phyloP scores from a whole-genome alignment of 2,113 vertebrate species.

The Cacatua alba region DNA sequence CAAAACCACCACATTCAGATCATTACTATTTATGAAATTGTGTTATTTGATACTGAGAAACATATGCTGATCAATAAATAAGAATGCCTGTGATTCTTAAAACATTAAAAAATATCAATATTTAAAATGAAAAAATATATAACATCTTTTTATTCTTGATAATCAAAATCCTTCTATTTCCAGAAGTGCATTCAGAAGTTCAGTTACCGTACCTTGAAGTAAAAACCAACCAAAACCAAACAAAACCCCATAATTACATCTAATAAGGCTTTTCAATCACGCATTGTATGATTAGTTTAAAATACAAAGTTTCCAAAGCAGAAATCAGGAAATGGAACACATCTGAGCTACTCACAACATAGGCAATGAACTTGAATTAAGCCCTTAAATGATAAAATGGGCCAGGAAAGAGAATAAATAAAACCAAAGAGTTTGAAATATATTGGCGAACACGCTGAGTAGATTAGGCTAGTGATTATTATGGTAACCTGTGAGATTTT shows the following conservation, averaged over 20 bases:
- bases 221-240: background rate
- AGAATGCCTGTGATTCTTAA: background rate
- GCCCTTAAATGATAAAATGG: background rate
- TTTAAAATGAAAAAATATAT: background rate
- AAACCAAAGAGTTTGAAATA: background rate
- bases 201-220: background rate
- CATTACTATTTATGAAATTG: slow-evolving; percentile 45
- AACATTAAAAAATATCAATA: background rate
- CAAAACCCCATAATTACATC: background rate
- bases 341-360: background rate
- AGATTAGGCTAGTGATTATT: background rate
- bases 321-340: background rate
- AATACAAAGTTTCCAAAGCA: background rate
- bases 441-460: rapidly evolving
- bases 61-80: slow-evolving; percentile 45
- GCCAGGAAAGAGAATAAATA: background rate
- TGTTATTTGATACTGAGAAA: slow-evolving; percentile 1
- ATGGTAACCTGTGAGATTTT: background rate
- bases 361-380: background rate
- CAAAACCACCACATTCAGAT: background rate
- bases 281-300: background rate
- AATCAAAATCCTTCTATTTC: background rate
- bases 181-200: background rate
- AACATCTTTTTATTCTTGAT: background rate
- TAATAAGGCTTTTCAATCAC: background rate